Conservation (phyloP, 2,113 vertebrate genomes). For the Brachyhypopomus gauderio region DNA sequence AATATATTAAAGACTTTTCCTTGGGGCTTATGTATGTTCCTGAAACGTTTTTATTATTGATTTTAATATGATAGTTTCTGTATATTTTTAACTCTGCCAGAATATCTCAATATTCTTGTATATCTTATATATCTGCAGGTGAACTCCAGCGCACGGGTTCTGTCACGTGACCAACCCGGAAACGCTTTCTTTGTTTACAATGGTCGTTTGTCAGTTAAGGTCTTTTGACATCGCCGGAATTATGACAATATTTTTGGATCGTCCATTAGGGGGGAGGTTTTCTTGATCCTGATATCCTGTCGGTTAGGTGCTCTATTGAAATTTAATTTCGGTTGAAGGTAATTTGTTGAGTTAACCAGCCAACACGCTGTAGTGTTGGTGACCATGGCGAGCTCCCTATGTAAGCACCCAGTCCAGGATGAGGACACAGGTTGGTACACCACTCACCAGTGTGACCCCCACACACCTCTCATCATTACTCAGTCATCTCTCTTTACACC, state of each 20-base stretch:
- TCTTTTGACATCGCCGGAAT: constrained; percentile 14
- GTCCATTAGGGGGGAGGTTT: not conserved
- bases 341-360: not conserved
- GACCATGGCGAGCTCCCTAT: constrained; percentile 2
- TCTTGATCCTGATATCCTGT: not conserved
- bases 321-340: not conserved
- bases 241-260: not conserved
- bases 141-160: not conserved
- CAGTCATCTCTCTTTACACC: too few species aligned
- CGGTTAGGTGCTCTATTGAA: not conserved
- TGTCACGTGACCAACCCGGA: not conserved
- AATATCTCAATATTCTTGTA: too few species aligned
- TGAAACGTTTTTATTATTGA: too few species aligned
- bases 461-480: too few species aligned
- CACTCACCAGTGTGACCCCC: too few species aligned
- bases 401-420: not conserved
- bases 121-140: too few species aligned
- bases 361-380: not conserved
- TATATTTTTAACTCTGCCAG: too few species aligned
- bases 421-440: not conserved
- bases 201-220: not conserved
- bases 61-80: too few species aligned
- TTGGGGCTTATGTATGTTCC: too few species aligned
- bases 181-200: not conserved
- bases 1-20: too few species aligned